A percentile compares a stretch with the other conserved stretches of the same genome.
These are phyloP conservation scores for Perizoma flavofasciatum DNA, from an alignment of 2,888 invertebrate species.

Conservation along the genomic window DNA sequence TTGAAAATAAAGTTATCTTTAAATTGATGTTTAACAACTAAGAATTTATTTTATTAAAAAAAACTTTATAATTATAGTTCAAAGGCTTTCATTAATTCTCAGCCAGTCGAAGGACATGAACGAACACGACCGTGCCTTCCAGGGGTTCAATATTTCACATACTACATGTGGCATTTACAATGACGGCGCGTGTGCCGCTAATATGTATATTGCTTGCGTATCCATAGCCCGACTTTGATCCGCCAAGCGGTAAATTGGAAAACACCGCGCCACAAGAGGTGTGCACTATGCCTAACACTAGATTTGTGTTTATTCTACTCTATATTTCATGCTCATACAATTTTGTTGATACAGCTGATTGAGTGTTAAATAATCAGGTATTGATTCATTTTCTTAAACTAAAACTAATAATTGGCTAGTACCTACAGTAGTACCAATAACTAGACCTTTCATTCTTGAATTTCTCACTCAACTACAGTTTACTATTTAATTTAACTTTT, in stretches of 20 bases:
- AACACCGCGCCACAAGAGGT: conserved; percentile 55
- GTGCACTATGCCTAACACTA: conserved; percentile 58
- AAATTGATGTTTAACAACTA: too few species aligned
- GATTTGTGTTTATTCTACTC: conserved; percentile 37
- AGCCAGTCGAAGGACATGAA: background rate
- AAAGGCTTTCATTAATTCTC: background rate
- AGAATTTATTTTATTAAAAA: too few species aligned
- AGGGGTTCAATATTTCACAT: conserved; percentile 24
- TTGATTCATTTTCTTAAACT: too few species aligned
- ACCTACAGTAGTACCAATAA: too few species aligned
- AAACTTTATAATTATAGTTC: background rate
- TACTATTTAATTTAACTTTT: too few species aligned
- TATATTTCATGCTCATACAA: conserved; percentile 8
- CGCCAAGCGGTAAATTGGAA: conserved; percentile 69
- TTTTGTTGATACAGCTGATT: background rate
- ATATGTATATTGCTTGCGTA: conserved; percentile 27
- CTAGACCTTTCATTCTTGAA: too few species aligned
- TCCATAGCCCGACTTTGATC: conserved; percentile 65
- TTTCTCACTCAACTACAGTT: too few species aligned
- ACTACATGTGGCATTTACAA: conserved; percentile 37
- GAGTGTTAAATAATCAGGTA: background rate
- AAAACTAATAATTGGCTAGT: too few species aligned
- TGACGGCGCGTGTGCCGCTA: conserved; percentile 29
- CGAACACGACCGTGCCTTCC: background rate
- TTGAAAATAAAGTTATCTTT: too few species aligned